Conservation (phyloP, 2,888 invertebrate species). For the Malthinus flaveolus region DNA sequence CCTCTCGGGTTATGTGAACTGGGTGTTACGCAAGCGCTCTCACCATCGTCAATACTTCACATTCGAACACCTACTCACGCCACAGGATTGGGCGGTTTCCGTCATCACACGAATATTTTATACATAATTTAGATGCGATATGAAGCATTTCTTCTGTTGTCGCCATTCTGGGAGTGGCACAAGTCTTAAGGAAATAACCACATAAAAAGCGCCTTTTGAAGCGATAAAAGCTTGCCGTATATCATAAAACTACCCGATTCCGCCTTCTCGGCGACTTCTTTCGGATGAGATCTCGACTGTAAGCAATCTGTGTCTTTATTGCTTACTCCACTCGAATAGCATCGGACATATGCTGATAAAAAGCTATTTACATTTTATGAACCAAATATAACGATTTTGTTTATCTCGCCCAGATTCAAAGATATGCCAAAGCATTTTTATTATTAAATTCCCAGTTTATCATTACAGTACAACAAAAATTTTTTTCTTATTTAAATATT, state of each 20-base stretch:
- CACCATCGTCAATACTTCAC: slow-evolving; percentile 52
- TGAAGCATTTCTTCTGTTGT: slow-evolving; percentile 34
- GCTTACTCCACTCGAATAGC: slow-evolving; percentile 32
- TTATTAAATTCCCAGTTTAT: too few relatives aligned
- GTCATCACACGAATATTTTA: slow-evolving; percentile 40
- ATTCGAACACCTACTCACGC: slow-evolving; percentile 53
- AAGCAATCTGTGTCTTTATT: slow-evolving; percentile 43
- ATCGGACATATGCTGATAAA: slow-evolving; percentile 47
- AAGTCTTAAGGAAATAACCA: slow-evolving; percentile 29
- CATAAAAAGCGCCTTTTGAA: slow-evolving; percentile 36
- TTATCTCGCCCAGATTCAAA: slow-evolving; percentile 29
- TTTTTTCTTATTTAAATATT: too few relatives aligned
- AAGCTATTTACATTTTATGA: slow-evolving; percentile 46
- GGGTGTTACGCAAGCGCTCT: slow-evolving; percentile 50
- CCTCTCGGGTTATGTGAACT: slow-evolving; percentile 46
- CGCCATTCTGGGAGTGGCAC: slow-evolving; percentile 36
- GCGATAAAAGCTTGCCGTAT: slow-evolving; percentile 38
- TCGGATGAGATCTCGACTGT: slow-evolving; percentile 41
- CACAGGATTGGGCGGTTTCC: slow-evolving; percentile 48
- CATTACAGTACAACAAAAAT: too few relatives aligned
- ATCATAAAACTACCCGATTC: slow-evolving; percentile 38
- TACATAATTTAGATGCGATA: slow-evolving; percentile 39
- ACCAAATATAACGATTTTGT: slow-evolving; percentile 45
- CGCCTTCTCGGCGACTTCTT: slow-evolving; percentile 38
- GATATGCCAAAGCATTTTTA: neutral